Evolutionary conservation across 2,113 vertebrate species (phyloP).

Genomic region (Callaeas wilsoni): DNA sequence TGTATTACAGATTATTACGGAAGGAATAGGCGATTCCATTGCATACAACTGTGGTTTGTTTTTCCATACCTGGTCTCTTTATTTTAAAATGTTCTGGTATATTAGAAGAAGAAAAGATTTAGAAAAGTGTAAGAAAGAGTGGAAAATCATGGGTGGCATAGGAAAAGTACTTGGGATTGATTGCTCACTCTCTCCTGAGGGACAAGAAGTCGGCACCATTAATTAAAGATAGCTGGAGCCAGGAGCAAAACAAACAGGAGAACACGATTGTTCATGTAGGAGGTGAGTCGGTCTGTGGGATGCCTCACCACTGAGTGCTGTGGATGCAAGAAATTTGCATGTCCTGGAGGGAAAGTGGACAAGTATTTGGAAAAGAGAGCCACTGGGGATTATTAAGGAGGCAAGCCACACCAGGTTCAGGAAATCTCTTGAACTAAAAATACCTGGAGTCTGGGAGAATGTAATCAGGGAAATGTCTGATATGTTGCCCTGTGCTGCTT

Average conservation of each 20-base stretch:
- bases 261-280: neutral
- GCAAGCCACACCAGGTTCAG: neutral
- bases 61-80: neutral
- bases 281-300: conserved; percentile 21
- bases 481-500: neutral
- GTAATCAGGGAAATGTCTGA: neutral
- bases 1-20: neutral
- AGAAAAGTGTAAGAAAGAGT: neutral
- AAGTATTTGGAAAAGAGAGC: conserved; percentile 4
- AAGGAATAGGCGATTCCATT: neutral
- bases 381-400: conserved; percentile 8
- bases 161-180: neutral
- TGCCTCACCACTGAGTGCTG: neutral
- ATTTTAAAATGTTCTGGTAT: neutral
- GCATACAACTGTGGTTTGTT: neutral
- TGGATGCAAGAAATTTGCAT: conserved; percentile 46
- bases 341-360: conserved; percentile 34
- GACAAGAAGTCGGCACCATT: neutral
- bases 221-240: conserved; percentile 42
- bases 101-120: neutral
- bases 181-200: neutral
- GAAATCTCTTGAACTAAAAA: neutral
- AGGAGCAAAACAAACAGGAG: conserved; percentile 25
- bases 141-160: neutral
- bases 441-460: neutral